Conservation (phyloP, 2,888 invertebrate genomes). For the Muscina levida region DNA sequence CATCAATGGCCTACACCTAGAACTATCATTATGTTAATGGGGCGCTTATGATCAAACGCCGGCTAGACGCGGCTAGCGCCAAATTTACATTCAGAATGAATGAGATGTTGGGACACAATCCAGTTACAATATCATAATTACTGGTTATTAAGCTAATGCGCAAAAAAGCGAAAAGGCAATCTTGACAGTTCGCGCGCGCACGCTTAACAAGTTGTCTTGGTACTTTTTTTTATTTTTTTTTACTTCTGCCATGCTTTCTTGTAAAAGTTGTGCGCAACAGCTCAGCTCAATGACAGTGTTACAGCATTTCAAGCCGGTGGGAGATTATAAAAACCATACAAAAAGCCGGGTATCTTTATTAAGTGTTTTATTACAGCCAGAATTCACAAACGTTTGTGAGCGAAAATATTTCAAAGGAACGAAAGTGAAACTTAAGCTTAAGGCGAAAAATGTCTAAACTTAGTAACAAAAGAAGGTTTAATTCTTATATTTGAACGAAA, state of each 20-base stretch:
- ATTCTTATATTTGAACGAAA: background rate
- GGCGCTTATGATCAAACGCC: no score
- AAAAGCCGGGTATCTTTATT: constrained; percentile 40
- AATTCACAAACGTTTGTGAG: background rate
- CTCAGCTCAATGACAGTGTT: constrained; percentile 11
- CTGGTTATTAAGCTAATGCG: background rate
- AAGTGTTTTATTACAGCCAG: constrained; percentile 46
- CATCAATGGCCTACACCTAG: no score
- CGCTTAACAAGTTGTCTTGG: constrained; percentile 55
- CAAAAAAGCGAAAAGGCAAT: constrained; percentile 6
- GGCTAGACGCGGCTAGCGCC: no score
- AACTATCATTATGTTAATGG: no score
- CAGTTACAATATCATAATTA: no score
- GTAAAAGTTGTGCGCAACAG: constrained; percentile 26
- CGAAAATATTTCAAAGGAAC: background rate
- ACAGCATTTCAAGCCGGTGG: background rate
- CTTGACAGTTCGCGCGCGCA: constrained; percentile 28
- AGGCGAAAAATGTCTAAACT: background rate
- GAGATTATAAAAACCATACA: constrained; percentile 45
- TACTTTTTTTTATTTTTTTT: constrained; percentile 57
- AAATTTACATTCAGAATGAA: no score
- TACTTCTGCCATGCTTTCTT: constrained; percentile 55
- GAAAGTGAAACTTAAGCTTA: background rate
- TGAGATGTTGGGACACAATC: no score
- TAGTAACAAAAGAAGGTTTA: background rate